Base-by-base conservation (phyloP, 2,888 invertebrate genomes). In the Drosophila mayaguana region DNA sequence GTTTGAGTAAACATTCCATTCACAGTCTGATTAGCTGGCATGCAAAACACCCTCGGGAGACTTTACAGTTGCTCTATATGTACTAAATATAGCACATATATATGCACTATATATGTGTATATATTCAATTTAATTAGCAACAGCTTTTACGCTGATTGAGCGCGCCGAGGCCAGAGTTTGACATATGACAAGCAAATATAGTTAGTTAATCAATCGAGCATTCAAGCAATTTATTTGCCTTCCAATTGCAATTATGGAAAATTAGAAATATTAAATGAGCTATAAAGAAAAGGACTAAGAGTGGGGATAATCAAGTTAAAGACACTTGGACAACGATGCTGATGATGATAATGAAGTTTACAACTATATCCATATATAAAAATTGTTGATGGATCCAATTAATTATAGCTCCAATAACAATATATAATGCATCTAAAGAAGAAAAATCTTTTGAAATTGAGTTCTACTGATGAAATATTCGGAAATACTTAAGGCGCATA, bases 1-100 rank as follows among this genome's bases (percentile, higher is more conserved):
- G 87, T 70, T 83, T 80, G 32, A 72, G 75, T 83, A 80, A 83
- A 86, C 78, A 85, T 57, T 48, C 57, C 54, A 56, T 53, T 69
- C 71, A 54, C 66, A 38, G 56, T 54, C 54, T 69, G 71, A 75
- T 85, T 76, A 79, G 60, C 78, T 70, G 56, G 48, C 48, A 28
- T 64, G 43, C 48, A 51, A 45, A 63, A 48, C 34, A 28, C 42
- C 20, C 64, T 59, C 70, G 25, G 50, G 53, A 60, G 70, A 79
- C 51, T 61, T 62, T 63, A 66, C 50, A 80, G 36, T 53, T 36
- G 32, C 25, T 12, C 36, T 20, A 32, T 6, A 20, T 20, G 18
- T 16, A 20, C 25, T 53, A 62, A 32, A 53, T 65, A 0, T 20
- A 25, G 36, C 22, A 36, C 16, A 53, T 14, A 9, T 25, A 38